phyloP scores from a whole-genome alignment of 2,888 invertebrate species.

The Spisula solida region DNA sequence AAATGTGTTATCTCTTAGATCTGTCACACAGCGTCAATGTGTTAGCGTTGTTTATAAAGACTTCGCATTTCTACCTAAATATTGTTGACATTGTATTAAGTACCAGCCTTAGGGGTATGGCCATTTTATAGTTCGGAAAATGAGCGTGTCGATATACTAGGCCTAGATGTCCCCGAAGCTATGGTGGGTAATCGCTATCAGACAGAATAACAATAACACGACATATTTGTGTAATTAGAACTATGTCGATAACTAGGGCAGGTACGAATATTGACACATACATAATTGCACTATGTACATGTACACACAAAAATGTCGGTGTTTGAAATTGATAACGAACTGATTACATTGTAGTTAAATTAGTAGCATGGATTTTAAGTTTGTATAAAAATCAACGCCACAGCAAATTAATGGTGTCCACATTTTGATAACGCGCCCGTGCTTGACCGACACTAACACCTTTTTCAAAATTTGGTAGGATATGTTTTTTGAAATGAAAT shows the following conservation, averaged over 20 bases:
- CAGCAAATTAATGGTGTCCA: no score
- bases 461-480: no score
- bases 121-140: background rate
- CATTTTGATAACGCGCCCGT: no score
- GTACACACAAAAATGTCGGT: background rate
- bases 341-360: background rate
- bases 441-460: no score
- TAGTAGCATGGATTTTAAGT: background rate
- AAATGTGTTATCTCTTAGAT: background rate
- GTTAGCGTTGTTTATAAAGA: background rate
- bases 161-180: constrained; percentile 1
- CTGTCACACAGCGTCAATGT: background rate
- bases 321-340: background rate
- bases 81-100: constrained; percentile 41
- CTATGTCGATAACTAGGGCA: background rate
- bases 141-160: background rate
- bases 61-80: background rate
- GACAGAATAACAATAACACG: background rate
- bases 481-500: no score
- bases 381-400: no score
- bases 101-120: background rate
- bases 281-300: background rate
- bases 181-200: background rate
- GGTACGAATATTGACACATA: constrained; percentile 11
- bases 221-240: constrained; percentile 14